A percentile compares a stretch with the other conserved stretches of the same genome.
phyloP scores from a whole-genome alignment of 2,797 vertebrate species.

The Cynopterus sphinx region DNA sequence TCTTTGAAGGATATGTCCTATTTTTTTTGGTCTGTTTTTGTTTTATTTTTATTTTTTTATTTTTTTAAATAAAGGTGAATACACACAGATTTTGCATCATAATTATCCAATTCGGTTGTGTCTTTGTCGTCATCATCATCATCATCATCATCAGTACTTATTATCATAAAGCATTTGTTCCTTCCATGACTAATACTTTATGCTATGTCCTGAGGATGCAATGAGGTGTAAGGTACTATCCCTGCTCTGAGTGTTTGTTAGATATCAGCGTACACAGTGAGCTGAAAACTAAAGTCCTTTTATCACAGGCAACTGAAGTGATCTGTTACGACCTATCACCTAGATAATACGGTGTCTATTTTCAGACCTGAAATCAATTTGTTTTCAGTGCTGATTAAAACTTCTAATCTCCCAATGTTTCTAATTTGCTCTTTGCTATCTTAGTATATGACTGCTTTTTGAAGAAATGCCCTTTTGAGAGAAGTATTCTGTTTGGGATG shows the following conservation, averaged over 20 bases:
- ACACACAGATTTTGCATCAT: not conserved
- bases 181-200: not conserved
- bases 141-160: not conserved
- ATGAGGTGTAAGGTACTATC: not conserved
- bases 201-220: not conserved
- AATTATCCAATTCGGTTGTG: not conserved
- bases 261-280: not conserved
- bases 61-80: not conserved
- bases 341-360: not conserved
- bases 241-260: not conserved
- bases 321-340: not conserved
- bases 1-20: not conserved
- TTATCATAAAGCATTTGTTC: not conserved
- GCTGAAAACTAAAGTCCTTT: not conserved
- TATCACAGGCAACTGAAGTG: not conserved
- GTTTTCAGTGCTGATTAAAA: constrained; percentile 12
- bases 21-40: not conserved
- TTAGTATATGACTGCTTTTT: not conserved
- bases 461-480: not conserved
- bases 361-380: constrained; percentile 3
- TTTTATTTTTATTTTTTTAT: not conserved
- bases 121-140: not conserved
- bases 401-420: not conserved
- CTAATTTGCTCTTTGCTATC: not conserved
- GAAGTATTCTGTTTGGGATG: not conserved